Evolutionary conservation across 1,140 invertebrate species (phyloP).

Genomic region (Thalassaphorura encarpata): DNA sequence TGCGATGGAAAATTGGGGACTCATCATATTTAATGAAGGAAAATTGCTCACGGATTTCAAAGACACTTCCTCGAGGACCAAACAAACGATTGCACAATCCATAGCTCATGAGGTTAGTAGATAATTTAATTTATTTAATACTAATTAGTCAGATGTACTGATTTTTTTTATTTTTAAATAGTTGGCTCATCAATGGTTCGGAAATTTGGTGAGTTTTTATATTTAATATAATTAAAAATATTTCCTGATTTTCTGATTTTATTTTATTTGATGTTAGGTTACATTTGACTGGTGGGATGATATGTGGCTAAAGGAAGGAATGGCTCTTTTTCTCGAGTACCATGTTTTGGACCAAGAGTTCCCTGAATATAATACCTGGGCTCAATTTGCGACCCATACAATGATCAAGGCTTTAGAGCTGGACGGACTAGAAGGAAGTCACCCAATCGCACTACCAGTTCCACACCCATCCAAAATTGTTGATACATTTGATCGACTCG

Average conservation of each 20-base stretch:
- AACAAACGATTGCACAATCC: constrained; percentile 75
- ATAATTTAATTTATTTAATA: constrained; percentile 43
- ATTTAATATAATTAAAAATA: background rate
- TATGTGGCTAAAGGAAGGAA: constrained; percentile 44
- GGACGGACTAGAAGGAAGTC: constrained; percentile 78
- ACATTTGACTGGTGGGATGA: constrained; percentile 44
- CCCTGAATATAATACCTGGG: constrained; percentile 34
- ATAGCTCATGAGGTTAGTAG: constrained; percentile 71
- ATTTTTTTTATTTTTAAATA: constrained; percentile 81
- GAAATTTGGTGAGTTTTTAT: constrained; percentile 78
- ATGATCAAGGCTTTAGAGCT: constrained; percentile 70
- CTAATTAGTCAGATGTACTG: constrained; percentile 73
- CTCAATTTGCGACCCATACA: constrained; percentile 75
- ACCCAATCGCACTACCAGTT: constrained; percentile 73
- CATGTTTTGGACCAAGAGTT: constrained; percentile 36
- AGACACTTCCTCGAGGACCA: constrained; percentile 67
- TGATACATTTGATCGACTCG: constrained; percentile 91
- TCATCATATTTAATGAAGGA: constrained; percentile 44
- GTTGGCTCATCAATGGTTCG: constrained; percentile 86
- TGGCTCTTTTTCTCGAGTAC: constrained; percentile 52
- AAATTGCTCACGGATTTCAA: constrained; percentile 45
- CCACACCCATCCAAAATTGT: constrained; percentile 82
- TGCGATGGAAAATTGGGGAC: constrained; percentile 45
- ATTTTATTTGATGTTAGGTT: constrained; percentile 68
- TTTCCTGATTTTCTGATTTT: constrained; percentile 48